Evolutionary conservation across 2,888 invertebrate species (phyloP), one percentile per base, ranked within the genome.

Genomic region (Sesia apiformis): DNA sequence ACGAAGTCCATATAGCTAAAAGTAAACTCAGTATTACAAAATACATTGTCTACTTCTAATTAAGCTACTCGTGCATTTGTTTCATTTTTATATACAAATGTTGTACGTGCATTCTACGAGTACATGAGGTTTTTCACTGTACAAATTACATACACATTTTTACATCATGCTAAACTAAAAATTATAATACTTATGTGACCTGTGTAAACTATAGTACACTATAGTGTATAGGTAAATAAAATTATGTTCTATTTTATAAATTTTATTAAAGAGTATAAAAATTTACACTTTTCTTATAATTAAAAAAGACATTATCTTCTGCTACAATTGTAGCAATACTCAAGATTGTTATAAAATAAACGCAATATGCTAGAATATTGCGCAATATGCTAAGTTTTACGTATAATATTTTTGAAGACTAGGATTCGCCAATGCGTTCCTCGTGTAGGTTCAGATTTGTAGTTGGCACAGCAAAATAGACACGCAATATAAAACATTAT

Each of bases 211-310:
- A 43, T 42, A 42, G n/a, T 43, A 43, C 43, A 43, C 43, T 43
- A 43, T n/a, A 43, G 42, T 23, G 42, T 51, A 6, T 7, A 60
- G 66, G 66, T 63, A 57, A 84, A 77, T 74, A 67, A 76, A 72
- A 66, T 58, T 38, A 54, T 60, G 49, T n/a, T 55, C 63, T 78
- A 74, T 80, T 83, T 79, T 60, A 74, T 78, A 78, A 63, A 69
- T 80, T 88, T 87, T 88, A 88, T 86, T 88, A 77, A 81, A 78
- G 78, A 72, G 81, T 85, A 86, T 78, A 84, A 86, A 86, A 86
- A 83, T 82, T 72, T 84, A 84, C 81, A 84, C 74, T 68, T 71
- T 73, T 74, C 74, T 78, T 78, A 49, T 49, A 40, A 50, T 50
- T 50, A 50, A 50, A 38, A 50, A 50, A 50, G 39, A 50, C 7